phyloP scores from a whole-genome alignment of 2,888 invertebrate species.

The Heteromyza rotundicornis region DNA sequence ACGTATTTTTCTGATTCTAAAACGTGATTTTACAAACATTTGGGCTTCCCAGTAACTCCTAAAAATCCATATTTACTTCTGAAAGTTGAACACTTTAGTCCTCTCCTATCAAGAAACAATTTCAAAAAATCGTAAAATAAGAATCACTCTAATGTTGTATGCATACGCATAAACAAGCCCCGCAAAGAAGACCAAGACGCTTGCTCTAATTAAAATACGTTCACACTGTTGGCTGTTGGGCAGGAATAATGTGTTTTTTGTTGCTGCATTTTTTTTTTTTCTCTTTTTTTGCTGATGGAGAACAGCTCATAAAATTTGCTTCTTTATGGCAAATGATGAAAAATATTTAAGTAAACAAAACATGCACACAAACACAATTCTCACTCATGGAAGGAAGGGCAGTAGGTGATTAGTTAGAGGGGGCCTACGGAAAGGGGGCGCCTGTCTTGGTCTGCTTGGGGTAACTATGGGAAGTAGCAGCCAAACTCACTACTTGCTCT shows the following conservation, averaged over 20 bases:
- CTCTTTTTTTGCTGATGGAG: background rate
- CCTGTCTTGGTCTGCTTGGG: background rate
- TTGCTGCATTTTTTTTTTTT: too few species aligned
- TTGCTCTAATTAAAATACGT: background rate
- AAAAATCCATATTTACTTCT: too few species aligned
- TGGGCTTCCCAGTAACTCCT: too few species aligned
- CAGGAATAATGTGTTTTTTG: background rate
- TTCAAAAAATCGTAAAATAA: too few species aligned
- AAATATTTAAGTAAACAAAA: background rate
- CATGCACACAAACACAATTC: slow-evolving; percentile 1
- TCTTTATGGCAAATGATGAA: background rate
- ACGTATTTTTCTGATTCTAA: too few species aligned
- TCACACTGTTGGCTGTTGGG: background rate
- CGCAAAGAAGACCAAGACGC: background rate
- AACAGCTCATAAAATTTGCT: background rate
- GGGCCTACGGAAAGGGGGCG: background rate
- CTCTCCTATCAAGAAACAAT: too few species aligned
- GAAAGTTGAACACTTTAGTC: too few species aligned
- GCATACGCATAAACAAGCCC: background rate
- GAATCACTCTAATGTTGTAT: too few species aligned
- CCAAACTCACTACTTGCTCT: background rate
- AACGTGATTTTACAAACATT: too few species aligned
- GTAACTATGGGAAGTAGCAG: too few species aligned
- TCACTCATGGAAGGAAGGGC: too few species aligned
- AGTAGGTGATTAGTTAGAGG: background rate